Base-by-base conservation (phyloP, 2,888 invertebrate genomes). In the Drosophila hamatofila region DNA sequence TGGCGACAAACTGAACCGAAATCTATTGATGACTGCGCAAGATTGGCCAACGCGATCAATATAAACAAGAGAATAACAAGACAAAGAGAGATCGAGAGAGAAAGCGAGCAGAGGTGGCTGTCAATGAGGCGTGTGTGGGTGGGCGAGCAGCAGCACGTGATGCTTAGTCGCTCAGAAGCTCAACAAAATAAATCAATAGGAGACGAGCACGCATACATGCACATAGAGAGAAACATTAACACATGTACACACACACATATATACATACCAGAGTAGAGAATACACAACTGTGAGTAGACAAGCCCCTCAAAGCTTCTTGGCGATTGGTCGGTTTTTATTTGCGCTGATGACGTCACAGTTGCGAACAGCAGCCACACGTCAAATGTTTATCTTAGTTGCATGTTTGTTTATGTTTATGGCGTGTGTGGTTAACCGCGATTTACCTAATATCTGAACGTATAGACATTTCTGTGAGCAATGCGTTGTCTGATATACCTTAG, bases 251-350 rank as follows among this genome's bases (percentile, higher is more conserved):
- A 23, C 1, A 16, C 14, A 23, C 1, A 16, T 48, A 39, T 8
- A 44, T 33, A 42, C 42, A 27, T n/a, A 33, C 33, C 16, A 2
- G 23, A 14, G 25, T 23, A 25, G 14, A 44, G 18, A 3, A 44
- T 21, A 25, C 16, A 30, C 51, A 39, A 46, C 39, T 66, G 58
- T 11, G 21, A 14, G 23, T 25, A 25, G 88, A 73, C 84, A 80
- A 80, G 84, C 84, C 84, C 88, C 84, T 80, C 14, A 44, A 58
- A 71, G 70, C 82, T 65, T 61, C 51, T 33, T 68, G 65, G 49
- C 37, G 70, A 84, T 87, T 87, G 84, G 87, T 67, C 51, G 42
- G 42, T 37, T 30, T 21, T 44, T 59, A 55, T 78, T 78, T 63
- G 58, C 67, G 52, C 51, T 46, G 21, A 55, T 80, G 78, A 75